phyloP scores from a whole-genome alignment of 2,797 vertebrate species.

The Pangasius mekongensis region DNA sequence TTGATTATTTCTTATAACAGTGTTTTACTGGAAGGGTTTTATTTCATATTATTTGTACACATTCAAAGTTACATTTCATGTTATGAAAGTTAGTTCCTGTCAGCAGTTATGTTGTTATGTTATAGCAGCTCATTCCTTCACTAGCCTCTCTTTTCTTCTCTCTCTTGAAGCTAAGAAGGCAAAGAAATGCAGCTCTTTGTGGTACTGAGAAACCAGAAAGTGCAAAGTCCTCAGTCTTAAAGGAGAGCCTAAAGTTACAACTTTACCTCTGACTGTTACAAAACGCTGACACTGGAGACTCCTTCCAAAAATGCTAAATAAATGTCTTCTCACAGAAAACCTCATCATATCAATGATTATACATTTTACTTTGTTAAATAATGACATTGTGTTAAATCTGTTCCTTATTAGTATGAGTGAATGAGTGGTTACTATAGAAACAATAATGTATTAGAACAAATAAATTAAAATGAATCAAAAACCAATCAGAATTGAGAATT shows the following conservation, averaged over 20 bases:
- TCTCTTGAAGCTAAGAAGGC: not conserved
- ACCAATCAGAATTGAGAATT: not conserved
- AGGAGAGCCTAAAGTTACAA: not conserved
- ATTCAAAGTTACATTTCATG: not conserved
- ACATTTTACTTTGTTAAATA: not conserved
- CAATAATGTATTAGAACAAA: not conserved
- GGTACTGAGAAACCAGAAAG: not conserved
- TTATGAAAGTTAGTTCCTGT: not conserved
- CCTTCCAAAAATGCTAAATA: not conserved
- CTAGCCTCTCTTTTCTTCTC: not conserved
- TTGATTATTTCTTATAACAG: not conserved
- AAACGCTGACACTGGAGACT: not conserved
- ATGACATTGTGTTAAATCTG: not conserved
- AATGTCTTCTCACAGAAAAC: not conserved
- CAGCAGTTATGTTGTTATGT: not conserved
- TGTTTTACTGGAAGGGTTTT: not conserved
- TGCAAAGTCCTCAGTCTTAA: not conserved
- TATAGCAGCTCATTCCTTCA: not conserved
- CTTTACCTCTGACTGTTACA: not conserved
- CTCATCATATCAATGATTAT: not conserved
- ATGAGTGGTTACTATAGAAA: not conserved
- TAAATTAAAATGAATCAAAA: not conserved
- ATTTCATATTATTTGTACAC: not conserved
- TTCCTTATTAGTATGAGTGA: not conserved
- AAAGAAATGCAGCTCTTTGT: not conserved